Evolutionary conservation across 2,113 vertebrate species (phyloP), one percentile per base, ranked within the genome.

Genomic region (Psophia crepitans): DNA sequence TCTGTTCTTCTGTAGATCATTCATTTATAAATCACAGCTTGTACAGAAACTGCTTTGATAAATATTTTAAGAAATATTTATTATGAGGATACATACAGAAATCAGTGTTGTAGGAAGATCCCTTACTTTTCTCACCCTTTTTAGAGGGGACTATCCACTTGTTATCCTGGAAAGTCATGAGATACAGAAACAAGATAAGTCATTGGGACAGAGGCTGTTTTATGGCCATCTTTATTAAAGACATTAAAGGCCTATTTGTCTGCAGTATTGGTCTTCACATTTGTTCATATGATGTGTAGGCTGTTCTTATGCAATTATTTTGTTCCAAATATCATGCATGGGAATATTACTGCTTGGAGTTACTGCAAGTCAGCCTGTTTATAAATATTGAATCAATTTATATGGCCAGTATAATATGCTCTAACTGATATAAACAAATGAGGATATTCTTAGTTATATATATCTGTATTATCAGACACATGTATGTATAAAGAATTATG

Each of bases 91-190:
- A 15, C 35, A 61, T 65, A 14, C 23, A 63, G 7, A 23, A 21
- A 61, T 33, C 21, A 33, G 2, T 20, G 20, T n/a, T 21, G 69
- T 6, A 49, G 64, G 58, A 80, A 68, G 17, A 49, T 49, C 12
- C 3, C 8, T 44, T 27, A 24, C 3, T 87, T 61, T 22, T 3
- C 1, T 5, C 4, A 2, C 10, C 2, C 4, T 14, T 71, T 84
- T 69, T 27, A 32, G 24, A 74, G 11, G 11, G 32, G 8, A 35
- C 0, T 1, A 14, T 57, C 11, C 27, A 35, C 27, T 37, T 16
- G 27, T 49, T 58, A 13, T 73, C 6, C 32, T 81, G 14, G 26
- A 63, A 81, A 64, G 24, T 27, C 23, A 58, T 20, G 28, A 49
- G 5, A 30, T 49, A 35, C 17, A 43, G 68, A 58, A 92, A 54